These are phyloP conservation scores for Folsomia candida DNA, from an alignment of 2,888 invertebrate genomes.

Conservation along the genomic window DNA sequence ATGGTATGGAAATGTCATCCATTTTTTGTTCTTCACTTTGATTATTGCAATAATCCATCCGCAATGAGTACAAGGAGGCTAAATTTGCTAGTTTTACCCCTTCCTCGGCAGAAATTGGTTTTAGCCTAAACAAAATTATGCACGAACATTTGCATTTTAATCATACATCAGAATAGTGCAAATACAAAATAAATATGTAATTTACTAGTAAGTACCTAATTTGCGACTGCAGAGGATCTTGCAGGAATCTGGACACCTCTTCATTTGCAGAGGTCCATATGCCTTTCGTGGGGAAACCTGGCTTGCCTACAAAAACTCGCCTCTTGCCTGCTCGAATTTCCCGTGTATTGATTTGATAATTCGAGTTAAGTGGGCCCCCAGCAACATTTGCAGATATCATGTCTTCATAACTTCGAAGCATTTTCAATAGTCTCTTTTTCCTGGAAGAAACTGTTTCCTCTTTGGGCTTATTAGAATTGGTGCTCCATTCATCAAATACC, in stretches of 20 bases:
- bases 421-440: slow-evolving; percentile 1
- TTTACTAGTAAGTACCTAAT: too few species aligned
- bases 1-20: background rate
- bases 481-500: slow-evolving; percentile 10
- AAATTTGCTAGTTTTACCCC: background rate
- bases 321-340: slow-evolving; percentile 3
- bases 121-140: background rate
- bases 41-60: slow-evolving; percentile 1
- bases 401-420: background rate
- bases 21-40: background rate
- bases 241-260: background rate
- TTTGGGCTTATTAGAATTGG: background rate
- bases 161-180: too few species aligned
- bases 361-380: background rate
- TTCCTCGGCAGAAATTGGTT: slow-evolving; percentile 3
- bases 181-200: too few species aligned
- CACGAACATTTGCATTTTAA: too few species aligned
- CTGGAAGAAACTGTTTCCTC: background rate
- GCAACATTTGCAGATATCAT: background rate
- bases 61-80: slow-evolving; percentile 4
- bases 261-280: slow-evolving; percentile 9
- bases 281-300: background rate
- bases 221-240: background rate
- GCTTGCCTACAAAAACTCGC: background rate
- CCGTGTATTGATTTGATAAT: background rate